phyloP scores from a whole-genome alignment of 2,113 vertebrate genomes.

The Thymallus thymallus region DNA sequence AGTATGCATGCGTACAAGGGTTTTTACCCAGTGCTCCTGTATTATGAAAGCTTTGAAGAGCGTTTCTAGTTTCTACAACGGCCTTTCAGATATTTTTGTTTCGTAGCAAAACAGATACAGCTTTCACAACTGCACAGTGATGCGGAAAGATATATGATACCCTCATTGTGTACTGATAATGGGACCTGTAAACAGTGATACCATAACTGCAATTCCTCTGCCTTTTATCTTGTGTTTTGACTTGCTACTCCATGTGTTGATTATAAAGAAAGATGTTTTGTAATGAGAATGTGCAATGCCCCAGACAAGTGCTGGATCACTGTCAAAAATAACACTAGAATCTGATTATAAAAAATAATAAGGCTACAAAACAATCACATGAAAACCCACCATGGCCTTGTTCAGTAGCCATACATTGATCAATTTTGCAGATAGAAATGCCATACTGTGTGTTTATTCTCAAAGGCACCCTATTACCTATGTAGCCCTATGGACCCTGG shows the following conservation, averaged over 20 bases:
- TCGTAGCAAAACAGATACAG: background rate
- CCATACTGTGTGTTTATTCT: background rate
- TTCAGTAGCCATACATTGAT: too few species aligned
- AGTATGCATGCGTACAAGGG: background rate
- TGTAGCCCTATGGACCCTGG: too few species aligned
- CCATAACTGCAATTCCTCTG: background rate
- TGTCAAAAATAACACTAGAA: conserved; percentile 11
- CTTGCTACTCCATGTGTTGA: background rate
- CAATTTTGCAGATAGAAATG: too few species aligned
- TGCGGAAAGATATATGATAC: background rate
- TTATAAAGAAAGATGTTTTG: conserved; percentile 30
- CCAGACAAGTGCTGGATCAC: conserved; percentile 33
- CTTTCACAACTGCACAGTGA: background rate
- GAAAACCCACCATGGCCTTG: too few species aligned
- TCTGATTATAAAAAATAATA: background rate
- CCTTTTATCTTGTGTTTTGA: conserved; percentile 18
- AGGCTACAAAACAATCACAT: background rate
- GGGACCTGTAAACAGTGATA: background rate
- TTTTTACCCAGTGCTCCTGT: background rate
- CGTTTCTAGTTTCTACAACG: background rate
- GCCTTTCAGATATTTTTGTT: background rate
- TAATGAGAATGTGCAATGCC: background rate
- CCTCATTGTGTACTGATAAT: background rate
- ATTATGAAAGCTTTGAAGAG: background rate
- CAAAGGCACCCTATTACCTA: too few species aligned